Evolutionary conservation across 2,113 vertebrate genomes (phyloP).

Genomic region (Dromas ardeola): DNA sequence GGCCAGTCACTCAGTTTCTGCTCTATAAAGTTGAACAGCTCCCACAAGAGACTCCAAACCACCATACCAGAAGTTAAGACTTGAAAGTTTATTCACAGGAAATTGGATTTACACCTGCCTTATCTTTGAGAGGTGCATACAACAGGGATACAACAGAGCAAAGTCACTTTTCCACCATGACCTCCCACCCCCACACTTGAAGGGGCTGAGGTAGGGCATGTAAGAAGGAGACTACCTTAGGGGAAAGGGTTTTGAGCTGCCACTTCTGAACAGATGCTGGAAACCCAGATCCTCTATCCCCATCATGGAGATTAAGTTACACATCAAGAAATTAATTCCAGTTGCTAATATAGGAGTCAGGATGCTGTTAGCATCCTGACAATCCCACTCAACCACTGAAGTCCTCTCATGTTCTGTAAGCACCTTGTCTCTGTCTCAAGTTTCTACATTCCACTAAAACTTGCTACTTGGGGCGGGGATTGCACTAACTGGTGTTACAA

Average conservation of each 20-base stretch:
- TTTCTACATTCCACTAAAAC: background rate
- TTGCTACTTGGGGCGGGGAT: background rate
- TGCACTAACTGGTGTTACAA: background rate
- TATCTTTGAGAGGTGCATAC: background rate
- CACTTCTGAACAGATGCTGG: background rate
- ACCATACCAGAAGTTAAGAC: background rate
- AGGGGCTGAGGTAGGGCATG: background rate
- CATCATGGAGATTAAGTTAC: background rate
- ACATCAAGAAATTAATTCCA: conserved; percentile 17
- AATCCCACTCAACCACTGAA: background rate
- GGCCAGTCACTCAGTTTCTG: background rate
- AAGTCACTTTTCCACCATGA: background rate
- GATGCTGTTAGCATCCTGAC: background rate
- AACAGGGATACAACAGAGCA: background rate
- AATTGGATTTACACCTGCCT: background rate
- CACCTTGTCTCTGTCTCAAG: background rate
- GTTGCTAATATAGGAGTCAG: background rate
- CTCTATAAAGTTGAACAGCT: background rate
- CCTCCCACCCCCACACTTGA: background rate
- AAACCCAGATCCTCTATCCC: background rate
- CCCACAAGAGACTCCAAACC: background rate
- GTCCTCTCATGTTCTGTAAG: background rate
- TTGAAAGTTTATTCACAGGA: background rate
- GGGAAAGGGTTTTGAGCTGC: background rate
- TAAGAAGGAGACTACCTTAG: background rate